Conservation (phyloP, 2,888 invertebrate genomes). For the Caenorhabditis sp. region DNA sequence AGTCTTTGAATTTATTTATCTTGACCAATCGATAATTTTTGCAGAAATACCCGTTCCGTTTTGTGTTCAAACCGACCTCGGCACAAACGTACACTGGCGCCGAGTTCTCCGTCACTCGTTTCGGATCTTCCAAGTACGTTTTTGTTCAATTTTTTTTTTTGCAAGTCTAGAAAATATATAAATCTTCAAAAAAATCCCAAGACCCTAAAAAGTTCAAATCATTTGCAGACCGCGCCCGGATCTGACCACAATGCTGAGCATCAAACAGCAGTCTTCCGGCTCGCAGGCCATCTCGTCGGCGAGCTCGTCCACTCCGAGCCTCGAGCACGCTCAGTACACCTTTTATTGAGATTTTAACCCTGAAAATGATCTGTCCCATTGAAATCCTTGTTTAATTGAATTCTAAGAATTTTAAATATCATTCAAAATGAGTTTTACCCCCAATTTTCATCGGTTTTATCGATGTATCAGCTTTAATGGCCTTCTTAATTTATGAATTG, state of each 20-base stretch:
- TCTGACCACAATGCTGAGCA: constrained; percentile 44
- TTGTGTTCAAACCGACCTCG: constrained; percentile 53
- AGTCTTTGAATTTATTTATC: too few species aligned
- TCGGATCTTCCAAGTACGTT: constrained; percentile 59
- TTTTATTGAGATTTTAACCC: too few species aligned
- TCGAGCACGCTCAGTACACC: too few species aligned
- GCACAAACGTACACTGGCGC: constrained; percentile 49
- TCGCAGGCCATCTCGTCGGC: not conserved
- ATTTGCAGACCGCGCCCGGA: constrained; percentile 46
- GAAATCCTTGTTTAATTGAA: too few species aligned
- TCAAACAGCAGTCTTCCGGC: constrained; percentile 10
- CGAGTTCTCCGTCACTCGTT: constrained; percentile 61
- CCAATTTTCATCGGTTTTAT: too few species aligned
- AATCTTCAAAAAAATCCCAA: not conserved
- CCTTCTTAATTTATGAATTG: too few species aligned
- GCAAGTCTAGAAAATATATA: not conserved
- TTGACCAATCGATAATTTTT: constrained; percentile 2
- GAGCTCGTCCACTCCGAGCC: not conserved
- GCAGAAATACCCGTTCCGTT: constrained; percentile 31
- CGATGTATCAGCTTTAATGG: too few species aligned
- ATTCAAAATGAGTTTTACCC: too few species aligned
- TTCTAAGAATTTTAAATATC: too few species aligned
- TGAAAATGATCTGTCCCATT: too few species aligned
- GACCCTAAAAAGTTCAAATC: not conserved
- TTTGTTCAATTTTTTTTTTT: not conserved